A percentile compares a stretch with the other conserved stretches of the same genome.
Evolutionary conservation across 2,797 vertebrate species (phyloP).

Genomic region (Myotis findleyi): DNA sequence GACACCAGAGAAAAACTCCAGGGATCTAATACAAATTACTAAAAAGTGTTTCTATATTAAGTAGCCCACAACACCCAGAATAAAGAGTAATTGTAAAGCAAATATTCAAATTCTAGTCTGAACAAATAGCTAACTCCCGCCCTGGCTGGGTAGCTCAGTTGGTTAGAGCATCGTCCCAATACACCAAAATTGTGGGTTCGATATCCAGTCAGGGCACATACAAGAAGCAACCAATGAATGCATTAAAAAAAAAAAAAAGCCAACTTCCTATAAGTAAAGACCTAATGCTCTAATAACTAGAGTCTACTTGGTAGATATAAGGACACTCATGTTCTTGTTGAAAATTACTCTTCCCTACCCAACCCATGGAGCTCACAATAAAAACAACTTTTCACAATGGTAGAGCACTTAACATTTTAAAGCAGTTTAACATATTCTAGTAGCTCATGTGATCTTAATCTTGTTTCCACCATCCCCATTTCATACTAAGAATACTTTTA

Average conservation of each 20-base stretch:
- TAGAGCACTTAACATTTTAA: not conserved
- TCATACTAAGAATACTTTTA: not conserved
- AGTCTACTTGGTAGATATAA: not conserved
- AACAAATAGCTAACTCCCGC: not conserved
- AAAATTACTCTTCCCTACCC: not conserved
- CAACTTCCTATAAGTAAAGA: not conserved
- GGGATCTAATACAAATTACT: not conserved
- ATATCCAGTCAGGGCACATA: not conserved
- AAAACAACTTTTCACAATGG: not conserved
- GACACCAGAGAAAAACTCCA: constrained; percentile 5
- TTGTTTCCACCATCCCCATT: not conserved
- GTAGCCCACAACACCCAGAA: not conserved
- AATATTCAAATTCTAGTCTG: constrained; percentile 1
- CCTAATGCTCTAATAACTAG: not conserved
- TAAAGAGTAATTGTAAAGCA: constrained; percentile 17
- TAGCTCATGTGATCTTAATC: not conserved
- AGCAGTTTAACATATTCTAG: not conserved
- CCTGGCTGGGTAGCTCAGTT: not conserved
- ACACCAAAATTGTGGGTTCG: not conserved
- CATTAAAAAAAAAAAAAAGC: not conserved
- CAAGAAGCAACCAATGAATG: not conserved
- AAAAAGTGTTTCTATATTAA: constrained; percentile 19
- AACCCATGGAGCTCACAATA: not conserved
- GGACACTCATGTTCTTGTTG: not conserved
- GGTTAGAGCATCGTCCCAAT: not conserved